Conservation (phyloP, 2,113 vertebrate genomes). For the Thryonomys swinderianus region DNA sequence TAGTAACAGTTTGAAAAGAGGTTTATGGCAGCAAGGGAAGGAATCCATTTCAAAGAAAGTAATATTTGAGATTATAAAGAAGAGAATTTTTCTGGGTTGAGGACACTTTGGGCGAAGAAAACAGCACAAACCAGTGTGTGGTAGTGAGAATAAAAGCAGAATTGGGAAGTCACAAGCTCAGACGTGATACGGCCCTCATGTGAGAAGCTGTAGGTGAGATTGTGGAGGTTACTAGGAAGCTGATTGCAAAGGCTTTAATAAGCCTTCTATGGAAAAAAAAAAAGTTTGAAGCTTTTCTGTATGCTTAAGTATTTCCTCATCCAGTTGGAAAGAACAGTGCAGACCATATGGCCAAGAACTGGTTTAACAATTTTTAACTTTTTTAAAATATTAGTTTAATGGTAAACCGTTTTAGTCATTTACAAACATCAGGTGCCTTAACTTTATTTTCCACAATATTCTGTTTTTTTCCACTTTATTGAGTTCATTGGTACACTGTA, state of each 20-base stretch:
- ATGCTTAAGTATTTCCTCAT: slow-evolving; percentile 19
- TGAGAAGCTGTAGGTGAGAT: not conserved
- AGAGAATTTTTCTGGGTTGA: not conserved
- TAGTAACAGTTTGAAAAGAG: not conserved
- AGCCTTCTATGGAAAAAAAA: not conserved
- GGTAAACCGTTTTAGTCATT: not conserved
- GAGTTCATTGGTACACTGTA: too few relatives aligned
- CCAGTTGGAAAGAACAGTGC: not conserved
- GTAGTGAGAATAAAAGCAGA: not conserved
- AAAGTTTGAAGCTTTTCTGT: not conserved
- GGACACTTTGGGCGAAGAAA: not conserved
- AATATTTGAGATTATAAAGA: not conserved
- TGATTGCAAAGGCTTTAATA: not conserved
- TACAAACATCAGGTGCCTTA: not conserved
- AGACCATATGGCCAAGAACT: not conserved
- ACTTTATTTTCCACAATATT: not conserved
- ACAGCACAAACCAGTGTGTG: not conserved
- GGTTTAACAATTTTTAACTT: not conserved
- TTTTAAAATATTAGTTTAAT: slow-evolving; percentile 17
- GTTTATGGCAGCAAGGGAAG: not conserved
- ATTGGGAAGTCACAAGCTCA: not conserved
- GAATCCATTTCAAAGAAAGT: not conserved
- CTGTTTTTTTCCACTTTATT: too few relatives aligned
- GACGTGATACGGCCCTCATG: not conserved
- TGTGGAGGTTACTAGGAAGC: not conserved